Evolutionary conservation across 2,113 vertebrate genomes (phyloP), one percentile per base, ranked within the genome.

Genomic region (Glaucidium brasilianum): DNA sequence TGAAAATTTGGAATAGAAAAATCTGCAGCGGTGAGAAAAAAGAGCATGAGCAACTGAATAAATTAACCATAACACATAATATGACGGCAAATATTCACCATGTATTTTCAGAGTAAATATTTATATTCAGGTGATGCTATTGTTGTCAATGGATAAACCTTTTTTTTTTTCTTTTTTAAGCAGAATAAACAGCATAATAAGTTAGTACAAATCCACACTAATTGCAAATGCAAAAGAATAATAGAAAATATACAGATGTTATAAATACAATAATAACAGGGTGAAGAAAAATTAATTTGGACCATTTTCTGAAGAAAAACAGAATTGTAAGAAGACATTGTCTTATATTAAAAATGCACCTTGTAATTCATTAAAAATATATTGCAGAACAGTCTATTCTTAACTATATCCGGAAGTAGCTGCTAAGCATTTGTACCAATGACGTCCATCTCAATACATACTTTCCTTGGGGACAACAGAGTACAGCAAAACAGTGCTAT

Each of bases 391-490:
- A 76, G 23, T 62, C 66, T 90, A 49, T 93, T 96, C 72, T 64
- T 85, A 88, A 68, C 58, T 85, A 32, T 41, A 71, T 86, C 68
- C 2, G 4, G 93, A 96, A 97, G 87, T 67, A 79, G 55, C 75
- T 90, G 78, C 89, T 83, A 82, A 95, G 87, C 85, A 86, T 84
- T 75, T 93, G 78, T 71, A 95, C 10, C 68, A 56, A 7, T 97
- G 93, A 97, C 84, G 75, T 97, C 68, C 22, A 14, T 96, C 87
- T 90, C 69, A 90, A 39, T 67, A 39, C 10, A 1, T 45, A 26
- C 49, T n/a, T 96, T 95, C 96, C 93, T 88, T 66, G 25, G 94
- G 87, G 94, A 96, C 35, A 95, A 55, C 63, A 91, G 32, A 96
- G 67, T 0, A 0, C 67, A 92, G 90, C 56, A 90, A 95, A 96